Evolutionary conservation across 2,797 vertebrate genomes (phyloP).

Genomic region (Propithecus deckenii): DNA sequence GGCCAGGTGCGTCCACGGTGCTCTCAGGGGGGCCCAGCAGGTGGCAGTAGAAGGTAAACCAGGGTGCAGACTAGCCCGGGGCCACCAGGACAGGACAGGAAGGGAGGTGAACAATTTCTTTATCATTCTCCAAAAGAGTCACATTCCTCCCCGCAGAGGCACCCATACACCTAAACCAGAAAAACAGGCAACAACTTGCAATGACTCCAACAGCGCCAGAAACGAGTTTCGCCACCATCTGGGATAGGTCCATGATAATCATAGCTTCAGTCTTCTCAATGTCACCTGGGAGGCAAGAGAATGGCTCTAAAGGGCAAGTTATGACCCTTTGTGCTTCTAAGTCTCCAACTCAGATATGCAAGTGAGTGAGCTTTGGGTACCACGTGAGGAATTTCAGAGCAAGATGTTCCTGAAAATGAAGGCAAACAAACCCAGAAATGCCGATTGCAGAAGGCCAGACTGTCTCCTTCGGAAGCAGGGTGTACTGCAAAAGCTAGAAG

Average conservation of each 20-base stretch:
- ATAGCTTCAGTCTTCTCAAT: background rate
- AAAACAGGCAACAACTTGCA: background rate
- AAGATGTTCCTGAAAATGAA: background rate
- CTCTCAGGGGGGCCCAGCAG: background rate
- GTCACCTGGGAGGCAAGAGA: too few species aligned
- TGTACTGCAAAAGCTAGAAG: background rate
- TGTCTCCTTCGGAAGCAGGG: background rate
- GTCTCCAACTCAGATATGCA: background rate
- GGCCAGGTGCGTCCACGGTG: background rate
- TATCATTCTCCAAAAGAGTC: background rate
- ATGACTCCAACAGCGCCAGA: background rate
- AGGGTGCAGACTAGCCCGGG: background rate
- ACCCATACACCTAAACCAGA: background rate
- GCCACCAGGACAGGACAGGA: background rate
- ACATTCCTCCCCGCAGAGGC: background rate
- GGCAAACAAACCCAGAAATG: background rate
- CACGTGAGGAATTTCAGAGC: background rate
- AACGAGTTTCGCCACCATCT: background rate
- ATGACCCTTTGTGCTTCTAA: background rate
- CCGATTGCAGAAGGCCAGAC: background rate
- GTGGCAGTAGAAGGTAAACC: slow-evolving; percentile 18
- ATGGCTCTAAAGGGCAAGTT: background rate
- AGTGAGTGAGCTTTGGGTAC: background rate
- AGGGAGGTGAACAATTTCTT: background rate
- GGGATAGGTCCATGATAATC: background rate